Evolutionary conservation across 1,140 invertebrate genomes (phyloP).

Genomic region (Camponotus vicinus): DNA sequence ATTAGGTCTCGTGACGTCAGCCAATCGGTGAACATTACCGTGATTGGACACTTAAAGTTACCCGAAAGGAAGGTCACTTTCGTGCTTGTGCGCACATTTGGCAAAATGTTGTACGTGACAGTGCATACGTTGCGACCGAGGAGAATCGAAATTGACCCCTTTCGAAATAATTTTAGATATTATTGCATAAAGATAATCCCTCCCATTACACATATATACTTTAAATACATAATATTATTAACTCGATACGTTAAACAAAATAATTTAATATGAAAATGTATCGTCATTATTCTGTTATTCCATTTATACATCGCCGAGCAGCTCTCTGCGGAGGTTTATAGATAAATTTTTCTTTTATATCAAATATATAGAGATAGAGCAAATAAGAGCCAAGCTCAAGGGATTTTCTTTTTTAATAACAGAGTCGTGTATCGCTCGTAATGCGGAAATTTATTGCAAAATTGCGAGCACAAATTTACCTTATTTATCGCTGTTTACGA

Average conservation of each 20-base stretch:
- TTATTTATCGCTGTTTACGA: conserved; percentile 39
- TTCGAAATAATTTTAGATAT: conserved; percentile 16
- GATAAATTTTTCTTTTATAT: background rate
- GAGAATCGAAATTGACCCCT: background rate
- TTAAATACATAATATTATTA: background rate
- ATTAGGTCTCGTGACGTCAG: conserved; percentile 81
- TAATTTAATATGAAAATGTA: conserved; percentile 2
- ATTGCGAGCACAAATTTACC: conserved; percentile 12
- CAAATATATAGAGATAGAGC: too few relatives aligned
- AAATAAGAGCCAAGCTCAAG: too few relatives aligned
- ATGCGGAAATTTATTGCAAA: conserved; percentile 49
- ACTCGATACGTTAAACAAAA: background rate
- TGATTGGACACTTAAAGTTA: conserved; percentile 81
- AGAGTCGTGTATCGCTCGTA: background rate
- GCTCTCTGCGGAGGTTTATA: background rate
- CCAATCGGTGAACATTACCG: conserved; percentile 76
- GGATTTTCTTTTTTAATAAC: background rate
- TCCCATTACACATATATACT: background rate
- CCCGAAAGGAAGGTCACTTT: conserved; percentile 73
- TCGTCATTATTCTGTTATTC: background rate
- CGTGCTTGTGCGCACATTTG: conserved; percentile 31
- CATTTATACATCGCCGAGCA: background rate
- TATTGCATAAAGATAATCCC: background rate
- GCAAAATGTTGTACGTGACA: conserved; percentile 37
- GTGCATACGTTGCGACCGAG: background rate